Evolutionary conservation across 2,113 vertebrate genomes (phyloP).

Genomic region (Lycaon pictus): DNA sequence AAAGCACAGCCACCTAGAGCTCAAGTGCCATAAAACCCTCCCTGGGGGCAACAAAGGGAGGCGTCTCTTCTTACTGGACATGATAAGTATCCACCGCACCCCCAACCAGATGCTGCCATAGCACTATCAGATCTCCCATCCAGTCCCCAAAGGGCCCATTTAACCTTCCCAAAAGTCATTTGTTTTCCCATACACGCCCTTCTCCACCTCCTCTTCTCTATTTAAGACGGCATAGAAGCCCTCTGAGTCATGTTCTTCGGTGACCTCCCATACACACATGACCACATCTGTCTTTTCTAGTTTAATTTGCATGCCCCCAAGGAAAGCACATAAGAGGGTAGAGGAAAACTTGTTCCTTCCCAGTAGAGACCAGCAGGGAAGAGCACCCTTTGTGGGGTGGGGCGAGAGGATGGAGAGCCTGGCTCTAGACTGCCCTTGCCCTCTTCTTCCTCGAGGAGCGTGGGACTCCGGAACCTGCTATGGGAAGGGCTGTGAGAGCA

Average conservation of each 20-base stretch:
- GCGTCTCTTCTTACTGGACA: accelerated
- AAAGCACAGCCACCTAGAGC: not conserved
- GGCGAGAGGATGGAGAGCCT: not conserved
- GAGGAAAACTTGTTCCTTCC: not conserved
- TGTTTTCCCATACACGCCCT: accelerated
- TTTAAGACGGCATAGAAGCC: not conserved
- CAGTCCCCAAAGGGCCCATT: not conserved
- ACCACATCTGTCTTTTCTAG: not conserved
- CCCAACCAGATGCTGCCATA: accelerated
- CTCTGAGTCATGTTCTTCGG: not conserved
- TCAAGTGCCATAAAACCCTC: accelerated
- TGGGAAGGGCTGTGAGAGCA: not conserved
- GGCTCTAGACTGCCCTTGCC: not conserved
- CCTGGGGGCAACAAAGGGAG: not conserved
- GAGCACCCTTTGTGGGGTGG: too few relatives aligned
- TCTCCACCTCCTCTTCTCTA: not conserved
- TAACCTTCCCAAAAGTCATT: not conserved
- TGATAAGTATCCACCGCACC: accelerated
- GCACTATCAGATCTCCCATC: accelerated
- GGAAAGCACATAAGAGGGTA: too few relatives aligned
- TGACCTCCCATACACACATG: accelerated
- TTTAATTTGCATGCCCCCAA: not conserved
- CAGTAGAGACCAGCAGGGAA: not conserved
- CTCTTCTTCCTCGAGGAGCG: accelerated
- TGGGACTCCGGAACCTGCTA: accelerated